These are phyloP conservation scores for Columba janthina DNA, from an alignment of 2,113 vertebrate species.

Conservation along the genomic window DNA sequence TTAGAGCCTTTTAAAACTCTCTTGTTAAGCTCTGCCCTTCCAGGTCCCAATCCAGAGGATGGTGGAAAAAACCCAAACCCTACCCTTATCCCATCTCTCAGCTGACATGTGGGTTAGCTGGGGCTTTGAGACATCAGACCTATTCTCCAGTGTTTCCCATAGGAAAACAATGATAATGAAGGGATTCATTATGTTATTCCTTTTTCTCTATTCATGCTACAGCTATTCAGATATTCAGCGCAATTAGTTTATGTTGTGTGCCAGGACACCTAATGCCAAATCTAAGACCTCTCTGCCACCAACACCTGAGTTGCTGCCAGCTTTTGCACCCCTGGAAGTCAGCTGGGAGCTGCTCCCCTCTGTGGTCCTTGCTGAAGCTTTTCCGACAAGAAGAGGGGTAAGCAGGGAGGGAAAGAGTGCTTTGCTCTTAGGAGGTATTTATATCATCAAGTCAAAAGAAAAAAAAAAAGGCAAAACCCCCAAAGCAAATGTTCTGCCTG, in stretches of 20 bases:
- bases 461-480: fast-evolving
- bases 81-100: background rate
- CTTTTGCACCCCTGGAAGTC: background rate
- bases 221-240: background rate
- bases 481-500: background rate
- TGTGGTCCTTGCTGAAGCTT: background rate
- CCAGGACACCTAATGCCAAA: background rate
- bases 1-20: constrained; percentile 28
- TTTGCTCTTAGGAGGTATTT: background rate
- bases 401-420: background rate
- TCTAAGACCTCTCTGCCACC: background rate
- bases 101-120: background rate
- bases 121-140: background rate
- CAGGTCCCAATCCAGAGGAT: background rate
- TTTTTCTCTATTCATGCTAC: background rate
- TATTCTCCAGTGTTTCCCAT: background rate
- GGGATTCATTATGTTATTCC: background rate
- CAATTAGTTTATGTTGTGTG: background rate
- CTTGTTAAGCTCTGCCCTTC: background rate
- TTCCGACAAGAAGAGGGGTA: background rate
- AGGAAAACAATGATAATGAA: background rate
- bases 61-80: background rate
- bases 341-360: background rate
- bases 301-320: background rate
- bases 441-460: background rate